These are phyloP conservation scores for Erythrocercus mccallii DNA, from an alignment of 2,113 vertebrate genomes.

Conservation along the genomic window DNA sequence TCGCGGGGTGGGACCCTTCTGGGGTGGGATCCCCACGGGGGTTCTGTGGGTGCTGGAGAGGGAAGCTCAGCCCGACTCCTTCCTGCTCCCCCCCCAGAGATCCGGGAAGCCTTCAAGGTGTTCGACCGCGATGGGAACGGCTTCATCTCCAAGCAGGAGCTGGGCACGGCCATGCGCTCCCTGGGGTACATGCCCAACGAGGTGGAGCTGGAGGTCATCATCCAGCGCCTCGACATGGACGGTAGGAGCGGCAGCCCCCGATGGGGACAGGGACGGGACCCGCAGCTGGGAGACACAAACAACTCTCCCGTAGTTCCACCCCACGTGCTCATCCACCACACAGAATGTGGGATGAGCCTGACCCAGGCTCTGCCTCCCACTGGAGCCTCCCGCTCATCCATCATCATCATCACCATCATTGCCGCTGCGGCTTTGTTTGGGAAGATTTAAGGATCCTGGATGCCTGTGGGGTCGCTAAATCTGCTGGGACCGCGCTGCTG, in stretches of 20 bases:
- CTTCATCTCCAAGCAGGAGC: slow-evolving; percentile 97
- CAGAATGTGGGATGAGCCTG: neutral
- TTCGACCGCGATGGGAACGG: slow-evolving; percentile 93
- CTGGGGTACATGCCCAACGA: slow-evolving; percentile 97
- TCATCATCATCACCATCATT: neutral
- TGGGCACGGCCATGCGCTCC: slow-evolving; percentile 93
- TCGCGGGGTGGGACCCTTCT: neutral
- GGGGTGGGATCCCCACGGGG: neutral
- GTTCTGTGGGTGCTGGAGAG: neutral
- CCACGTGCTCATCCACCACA: fast-evolving
- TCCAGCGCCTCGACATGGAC: slow-evolving; percentile 94
- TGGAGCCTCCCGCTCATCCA: neutral
- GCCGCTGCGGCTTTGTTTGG: neutral
- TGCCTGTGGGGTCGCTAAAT: fast-evolving
- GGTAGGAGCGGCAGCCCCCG: slow-evolving; percentile 68
- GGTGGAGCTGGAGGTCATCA: slow-evolving; percentile 94
- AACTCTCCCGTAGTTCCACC: fast-evolving
- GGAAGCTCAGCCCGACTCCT: fast-evolving
- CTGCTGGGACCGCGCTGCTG: fast-evolving
- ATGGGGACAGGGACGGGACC: fast-evolving
- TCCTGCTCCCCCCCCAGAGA: slow-evolving; percentile 73
- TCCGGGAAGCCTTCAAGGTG: slow-evolving; percentile 93
- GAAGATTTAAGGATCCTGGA: neutral
- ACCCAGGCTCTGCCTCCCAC: neutral
- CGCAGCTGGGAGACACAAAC: fast-evolving